These are phyloP conservation scores for Synanthedon formicaeformis DNA, from an alignment of 2,888 invertebrate species.

Conservation along the genomic window DNA sequence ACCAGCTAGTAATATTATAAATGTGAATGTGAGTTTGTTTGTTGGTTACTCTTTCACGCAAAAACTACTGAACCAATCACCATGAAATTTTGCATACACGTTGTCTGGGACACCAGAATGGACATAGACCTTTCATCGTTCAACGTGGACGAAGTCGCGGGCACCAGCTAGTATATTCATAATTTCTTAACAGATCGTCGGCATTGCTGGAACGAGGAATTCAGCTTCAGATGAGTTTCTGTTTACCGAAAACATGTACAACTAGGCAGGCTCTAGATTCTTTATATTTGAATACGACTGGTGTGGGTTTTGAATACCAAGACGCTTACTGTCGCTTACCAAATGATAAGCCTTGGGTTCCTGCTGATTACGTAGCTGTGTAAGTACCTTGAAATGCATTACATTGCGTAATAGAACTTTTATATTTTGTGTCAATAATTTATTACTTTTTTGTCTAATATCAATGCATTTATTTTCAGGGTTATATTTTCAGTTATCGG, in stretches of 20 bases:
- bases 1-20: no score
- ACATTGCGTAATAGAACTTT: no score
- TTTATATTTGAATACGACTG: slow-evolving; percentile 18
- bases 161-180: no score
- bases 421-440: no score
- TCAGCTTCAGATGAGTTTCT: slow-evolving; percentile 27
- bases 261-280: slow-evolving; percentile 25
- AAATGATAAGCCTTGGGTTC: slow-evolving; percentile 44
- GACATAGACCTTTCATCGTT: no score
- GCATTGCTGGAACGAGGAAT: slow-evolving; percentile 3
- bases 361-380: slow-evolving; percentile 48
- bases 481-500: slow-evolving; percentile 22
- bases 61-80: no score
- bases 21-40: no score
- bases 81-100: no score
- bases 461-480: slow-evolving; percentile 15
- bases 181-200: no score
- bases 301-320: slow-evolving; percentile 19
- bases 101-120: no score
- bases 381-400: slow-evolving; percentile 20
- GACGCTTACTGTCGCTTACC: slow-evolving; percentile 41
- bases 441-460: not conserved
- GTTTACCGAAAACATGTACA: slow-evolving; percentile 44
- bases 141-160: no score
- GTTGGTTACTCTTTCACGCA: no score